phyloP scores from a whole-genome alignment of 1,140 invertebrate genomes.

The Heterodera carotae region DNA sequence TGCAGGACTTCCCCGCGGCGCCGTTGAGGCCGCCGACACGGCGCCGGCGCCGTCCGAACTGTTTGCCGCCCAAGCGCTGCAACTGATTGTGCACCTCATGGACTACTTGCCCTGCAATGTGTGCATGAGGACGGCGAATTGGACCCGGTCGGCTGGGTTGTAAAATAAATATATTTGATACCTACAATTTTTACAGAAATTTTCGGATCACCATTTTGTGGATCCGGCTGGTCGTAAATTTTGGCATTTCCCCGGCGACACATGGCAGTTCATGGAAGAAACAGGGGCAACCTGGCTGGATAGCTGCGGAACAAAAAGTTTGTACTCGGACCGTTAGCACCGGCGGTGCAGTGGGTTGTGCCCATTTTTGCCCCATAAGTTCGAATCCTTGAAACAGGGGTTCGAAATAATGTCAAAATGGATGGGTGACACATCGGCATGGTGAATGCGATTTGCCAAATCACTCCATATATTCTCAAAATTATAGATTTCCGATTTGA shows the following conservation, averaged over 20 bases:
- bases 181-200: constrained; percentile 12
- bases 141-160: background rate
- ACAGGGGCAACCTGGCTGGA: background rate
- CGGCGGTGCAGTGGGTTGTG: too few species aligned
- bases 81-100: constrained; percentile 7
- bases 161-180: background rate
- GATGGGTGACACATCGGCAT: too few species aligned
- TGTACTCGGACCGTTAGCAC: too few species aligned
- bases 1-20: too few species aligned
- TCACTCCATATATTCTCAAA: too few species aligned
- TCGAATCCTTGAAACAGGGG: too few species aligned
- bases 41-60: background rate
- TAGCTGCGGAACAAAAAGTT: too few species aligned
- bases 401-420: too few species aligned
- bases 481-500: too few species aligned
- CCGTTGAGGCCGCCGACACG: too few species aligned
- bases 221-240: constrained; percentile 23
- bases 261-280: constrained; percentile 34
- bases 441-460: too few species aligned
- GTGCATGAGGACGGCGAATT: constrained; percentile 14
- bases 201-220: constrained; percentile 12
- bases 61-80: constrained; percentile 9
- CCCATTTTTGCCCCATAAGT: too few species aligned
- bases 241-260: constrained; percentile 29
- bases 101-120: constrained; percentile 25